Evolutionary conservation across 2,113 vertebrate genomes (phyloP), one percentile per base, ranked within the genome.

Genomic region (Sinocyclocheilus rhinocerous): DNA sequence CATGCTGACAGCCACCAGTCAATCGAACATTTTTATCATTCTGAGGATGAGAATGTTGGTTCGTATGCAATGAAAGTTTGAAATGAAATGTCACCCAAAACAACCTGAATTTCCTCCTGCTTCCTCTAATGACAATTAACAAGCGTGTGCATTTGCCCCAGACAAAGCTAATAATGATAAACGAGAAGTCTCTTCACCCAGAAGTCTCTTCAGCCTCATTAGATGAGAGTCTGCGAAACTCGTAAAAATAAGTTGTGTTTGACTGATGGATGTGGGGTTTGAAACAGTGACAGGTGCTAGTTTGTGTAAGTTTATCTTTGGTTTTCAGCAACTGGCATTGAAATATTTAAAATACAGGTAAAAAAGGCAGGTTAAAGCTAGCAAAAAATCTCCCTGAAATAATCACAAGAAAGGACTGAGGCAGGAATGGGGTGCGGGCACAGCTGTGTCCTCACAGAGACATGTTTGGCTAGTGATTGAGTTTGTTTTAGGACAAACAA

Each of bases 311-410:
- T 80, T 72, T 61, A 85, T 91, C 89, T 92, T 89, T 92, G 89
- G 91, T 92, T 85, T 79, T 87, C 87, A 90, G 88, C 90, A 89
- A 87, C 88, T 92, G 88, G 90, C 89, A 80, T 89, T 90, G 88
- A 65, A 81, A 50, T 57, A 72, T 76, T 84, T 61, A 0, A 81
- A 82, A 81, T 22, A 76, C 52, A 76, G 22, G 67, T 79, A 33
- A 39, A 85, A 88, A 88, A 90, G 76, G 82, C 65, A 78, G 87
- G 29, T 88, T 85, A 87, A 83, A 90, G 85, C 82, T 86, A 76
- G 87, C 78, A 79, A 84, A 91, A 91, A 83, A 65, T 87, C 84
- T 88, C 92, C 91, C 89, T 92, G 90, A 88, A 26, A 84, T 36
- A 83, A 87, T 88, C 81, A 82, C 84, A 55, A 79, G 36, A 57